Evolutionary conservation across 2,797 vertebrate genomes (phyloP).

Genomic region (Danio jaintianensis): DNA sequence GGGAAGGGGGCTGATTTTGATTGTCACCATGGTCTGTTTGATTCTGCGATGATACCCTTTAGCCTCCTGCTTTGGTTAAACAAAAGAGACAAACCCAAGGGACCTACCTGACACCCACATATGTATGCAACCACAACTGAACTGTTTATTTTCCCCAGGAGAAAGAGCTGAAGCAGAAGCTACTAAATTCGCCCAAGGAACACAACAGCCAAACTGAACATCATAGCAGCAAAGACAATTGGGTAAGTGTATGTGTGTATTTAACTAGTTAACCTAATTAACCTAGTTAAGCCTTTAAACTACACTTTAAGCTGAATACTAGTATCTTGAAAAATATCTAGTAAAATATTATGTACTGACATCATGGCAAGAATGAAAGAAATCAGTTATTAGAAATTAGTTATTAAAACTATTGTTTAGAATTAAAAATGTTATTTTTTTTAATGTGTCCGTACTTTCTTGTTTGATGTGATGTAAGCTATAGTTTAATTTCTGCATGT

Average conservation of each 20-base stretch:
- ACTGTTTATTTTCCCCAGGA: conserved; percentile 74
- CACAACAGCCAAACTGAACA: conserved; percentile 80
- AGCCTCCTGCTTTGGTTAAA: conserved; percentile 1
- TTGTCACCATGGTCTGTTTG: conserved; percentile 1
- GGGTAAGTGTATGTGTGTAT: conserved; percentile 66
- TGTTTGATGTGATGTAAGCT: conserved; percentile 41
- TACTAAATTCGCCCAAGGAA: conserved; percentile 81
- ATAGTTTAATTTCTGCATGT: background rate
- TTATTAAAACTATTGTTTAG: no score
- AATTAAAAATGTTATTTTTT: conserved; percentile 13
- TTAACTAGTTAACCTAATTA: no score
- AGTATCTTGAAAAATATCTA: no score
- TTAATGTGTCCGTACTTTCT: background rate
- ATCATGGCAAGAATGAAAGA: no score
- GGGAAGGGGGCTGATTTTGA: conserved; percentile 12
- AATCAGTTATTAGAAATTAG: no score
- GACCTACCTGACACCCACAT: conserved; percentile 26
- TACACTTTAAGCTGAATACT: no score
- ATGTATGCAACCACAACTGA: conserved; percentile 26
- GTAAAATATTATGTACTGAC: no score
- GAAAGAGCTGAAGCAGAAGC: conserved; percentile 85
- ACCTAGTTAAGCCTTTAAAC: no score
- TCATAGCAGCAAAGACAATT: conserved; percentile 78
- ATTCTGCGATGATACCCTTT: conserved; percentile 1
- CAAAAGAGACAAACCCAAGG: conserved; percentile 26